These are phyloP conservation scores for Lutjanus argentimaculatus DNA, from an alignment of 2,797 vertebrate species.

Conservation along the genomic window DNA sequence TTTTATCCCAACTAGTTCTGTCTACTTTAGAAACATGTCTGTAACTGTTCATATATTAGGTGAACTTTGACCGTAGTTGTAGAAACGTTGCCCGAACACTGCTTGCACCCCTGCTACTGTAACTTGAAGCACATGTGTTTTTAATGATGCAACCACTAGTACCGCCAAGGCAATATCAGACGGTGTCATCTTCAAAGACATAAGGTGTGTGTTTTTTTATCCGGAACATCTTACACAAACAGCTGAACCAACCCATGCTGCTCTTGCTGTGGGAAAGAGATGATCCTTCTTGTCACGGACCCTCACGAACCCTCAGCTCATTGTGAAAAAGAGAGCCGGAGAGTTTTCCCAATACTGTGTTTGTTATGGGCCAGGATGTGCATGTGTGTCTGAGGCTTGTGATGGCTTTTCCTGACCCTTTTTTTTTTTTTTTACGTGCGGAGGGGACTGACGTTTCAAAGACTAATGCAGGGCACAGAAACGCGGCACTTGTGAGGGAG, in stretches of 20 bases:
- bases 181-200: constrained; percentile 82
- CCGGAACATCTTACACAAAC: constrained; percentile 79
- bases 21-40: neutral
- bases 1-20: neutral
- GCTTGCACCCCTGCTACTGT: constrained; percentile 65
- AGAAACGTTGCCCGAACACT: constrained; percentile 57
- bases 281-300: constrained; percentile 58
- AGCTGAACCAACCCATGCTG: constrained; percentile 78
- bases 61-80: constrained; percentile 55
- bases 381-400: constrained; percentile 54
- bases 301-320: constrained; percentile 44
- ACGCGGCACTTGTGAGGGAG: constrained; percentile 52
- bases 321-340: constrained; percentile 51
- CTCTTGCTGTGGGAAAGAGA: constrained; percentile 76
- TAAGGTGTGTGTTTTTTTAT: constrained; percentile 75
- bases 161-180: constrained; percentile 72
- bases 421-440: constrained; percentile 41
- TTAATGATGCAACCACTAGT: constrained; percentile 72
- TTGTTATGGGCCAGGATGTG: constrained; percentile 63
- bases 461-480: constrained; percentile 67
- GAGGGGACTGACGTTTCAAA: constrained; percentile 57
- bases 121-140: constrained; percentile 80
- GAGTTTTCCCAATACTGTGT: constrained; percentile 72
- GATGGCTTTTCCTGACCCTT: constrained; percentile 73
- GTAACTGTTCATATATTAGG: constrained; percentile 15